phyloP scores from a whole-genome alignment of 1,140 invertebrate genomes.

The Drosophila ogumai region DNA sequence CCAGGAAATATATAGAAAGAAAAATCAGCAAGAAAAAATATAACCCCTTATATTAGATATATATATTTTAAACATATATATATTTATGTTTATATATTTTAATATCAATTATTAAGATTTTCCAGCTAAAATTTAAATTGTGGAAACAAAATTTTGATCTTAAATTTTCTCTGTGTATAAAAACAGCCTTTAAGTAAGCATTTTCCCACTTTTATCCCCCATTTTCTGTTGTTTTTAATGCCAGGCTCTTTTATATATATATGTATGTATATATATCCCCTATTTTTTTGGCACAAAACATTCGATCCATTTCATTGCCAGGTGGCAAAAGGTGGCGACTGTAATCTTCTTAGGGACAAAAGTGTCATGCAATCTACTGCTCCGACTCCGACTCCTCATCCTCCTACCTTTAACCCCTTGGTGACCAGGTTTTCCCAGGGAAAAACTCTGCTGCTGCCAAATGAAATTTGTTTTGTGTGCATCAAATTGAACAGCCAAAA shows the following conservation, averaged over 20 bases:
- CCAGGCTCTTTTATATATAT: not conserved
- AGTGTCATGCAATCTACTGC: constrained; percentile 57
- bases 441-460: constrained; percentile 35
- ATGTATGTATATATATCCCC: not conserved
- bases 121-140: not conserved
- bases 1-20: no score
- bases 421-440: not conserved
- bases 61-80: no score
- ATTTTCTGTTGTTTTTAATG: constrained; percentile 1
- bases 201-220: not conserved
- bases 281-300: constrained; percentile 11
- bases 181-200: not conserved
- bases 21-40: no score
- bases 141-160: not conserved
- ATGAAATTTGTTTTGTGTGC: constrained; percentile 69
- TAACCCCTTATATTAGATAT: no score
- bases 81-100: no score
- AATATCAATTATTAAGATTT: no score
- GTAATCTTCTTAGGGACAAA: constrained; percentile 72
- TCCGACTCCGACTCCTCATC: not conserved
- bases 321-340: constrained; percentile 37
- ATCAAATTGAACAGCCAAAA: constrained; percentile 74
- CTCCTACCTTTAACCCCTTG: not conserved
- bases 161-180: not conserved
- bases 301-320: constrained; percentile 33